Evolutionary conservation across 2,797 vertebrate species (phyloP).

Genomic region (Orientallactaga sibirica): DNA sequence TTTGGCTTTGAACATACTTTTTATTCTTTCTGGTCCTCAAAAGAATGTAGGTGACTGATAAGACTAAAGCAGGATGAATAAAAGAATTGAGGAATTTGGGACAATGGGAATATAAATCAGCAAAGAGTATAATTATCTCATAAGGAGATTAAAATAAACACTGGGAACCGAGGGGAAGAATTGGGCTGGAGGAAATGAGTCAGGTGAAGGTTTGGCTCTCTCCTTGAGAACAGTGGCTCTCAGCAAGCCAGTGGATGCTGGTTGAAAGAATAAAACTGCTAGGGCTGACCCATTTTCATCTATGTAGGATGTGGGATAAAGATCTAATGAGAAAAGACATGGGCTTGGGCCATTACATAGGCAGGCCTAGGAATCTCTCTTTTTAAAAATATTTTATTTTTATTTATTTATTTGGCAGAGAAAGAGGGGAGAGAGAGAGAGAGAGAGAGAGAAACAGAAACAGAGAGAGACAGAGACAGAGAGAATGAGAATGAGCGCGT

Average conservation of each 20-base stretch:
- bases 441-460: no score
- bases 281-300: neutral
- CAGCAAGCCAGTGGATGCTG: neutral
- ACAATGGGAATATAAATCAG: neutral
- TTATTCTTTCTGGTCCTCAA: neutral
- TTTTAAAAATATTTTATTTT: neutral
- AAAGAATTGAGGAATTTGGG: neutral
- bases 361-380: neutral
- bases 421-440: no score
- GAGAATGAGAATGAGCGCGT: no score
- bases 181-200: neutral
- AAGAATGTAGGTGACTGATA: neutral
- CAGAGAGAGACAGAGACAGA: no score
- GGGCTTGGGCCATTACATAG: neutral
- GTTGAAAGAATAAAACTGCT: neutral
- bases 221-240: neutral
- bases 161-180: neutral
- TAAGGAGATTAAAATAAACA: neutral
- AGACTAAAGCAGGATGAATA: neutral
- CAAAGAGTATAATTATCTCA: neutral
- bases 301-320: neutral
- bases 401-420: no score
- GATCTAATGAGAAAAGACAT: neutral
- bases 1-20: neutral
- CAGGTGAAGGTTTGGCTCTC: neutral